Evolutionary conservation across 2,113 vertebrate genomes (phyloP).

Genomic region (Hyaena hyaena): DNA sequence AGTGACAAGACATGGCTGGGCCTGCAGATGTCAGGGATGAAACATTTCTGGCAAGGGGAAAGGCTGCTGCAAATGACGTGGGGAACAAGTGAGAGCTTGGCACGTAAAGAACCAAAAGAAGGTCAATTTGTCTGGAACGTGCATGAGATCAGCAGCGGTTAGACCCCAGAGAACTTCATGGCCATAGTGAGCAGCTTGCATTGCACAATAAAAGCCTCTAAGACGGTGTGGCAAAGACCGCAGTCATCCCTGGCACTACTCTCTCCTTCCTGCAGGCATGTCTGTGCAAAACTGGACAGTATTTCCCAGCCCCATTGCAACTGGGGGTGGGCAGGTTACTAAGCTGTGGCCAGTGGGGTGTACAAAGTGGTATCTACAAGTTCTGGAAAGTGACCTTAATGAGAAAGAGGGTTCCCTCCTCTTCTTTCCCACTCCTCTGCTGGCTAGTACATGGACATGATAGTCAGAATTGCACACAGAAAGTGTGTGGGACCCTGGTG

Average conservation of each 20-base stretch:
- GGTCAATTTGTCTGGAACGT: background rate
- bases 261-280: background rate
- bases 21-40: background rate
- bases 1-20: background rate
- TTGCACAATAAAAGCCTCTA: rapidly evolving
- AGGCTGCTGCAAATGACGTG: background rate
- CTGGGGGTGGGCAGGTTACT: background rate
- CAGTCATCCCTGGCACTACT: background rate
- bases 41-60: background rate
- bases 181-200: rapidly evolving
- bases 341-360: background rate
- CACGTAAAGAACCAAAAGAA: background rate
- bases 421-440: background rate
- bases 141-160: too few relatives aligned
- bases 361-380: background rate
- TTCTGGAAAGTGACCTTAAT: background rate
- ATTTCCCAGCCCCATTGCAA: background rate
- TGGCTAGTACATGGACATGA: background rate
- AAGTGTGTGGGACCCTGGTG: background rate
- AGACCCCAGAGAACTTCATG: rapidly evolving
- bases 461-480: background rate
- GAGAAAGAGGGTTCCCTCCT: background rate
- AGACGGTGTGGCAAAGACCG: background rate
- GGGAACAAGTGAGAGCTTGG: background rate
- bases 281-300: background rate